Evolutionary conservation across 1,140 invertebrate genomes (phyloP).

Genomic region (Linepithema humile): DNA sequence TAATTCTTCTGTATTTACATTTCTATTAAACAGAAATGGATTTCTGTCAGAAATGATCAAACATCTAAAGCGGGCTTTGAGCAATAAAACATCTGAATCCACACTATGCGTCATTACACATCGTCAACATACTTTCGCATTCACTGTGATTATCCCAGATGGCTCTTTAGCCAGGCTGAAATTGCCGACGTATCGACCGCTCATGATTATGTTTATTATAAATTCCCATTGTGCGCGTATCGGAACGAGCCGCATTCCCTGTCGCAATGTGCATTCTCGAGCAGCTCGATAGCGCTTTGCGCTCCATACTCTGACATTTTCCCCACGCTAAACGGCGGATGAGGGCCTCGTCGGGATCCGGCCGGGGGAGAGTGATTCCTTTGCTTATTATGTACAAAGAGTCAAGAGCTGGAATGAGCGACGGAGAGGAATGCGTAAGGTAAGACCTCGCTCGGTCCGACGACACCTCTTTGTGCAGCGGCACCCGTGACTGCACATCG

Average conservation of each 20-base stretch:
- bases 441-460: constrained; percentile 16
- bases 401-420: constrained; percentile 11
- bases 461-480: constrained; percentile 51
- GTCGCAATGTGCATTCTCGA: constrained; percentile 40
- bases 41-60: too few species aligned
- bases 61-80: too few species aligned
- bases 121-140: neutral
- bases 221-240: constrained; percentile 49
- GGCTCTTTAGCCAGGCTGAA: neutral
- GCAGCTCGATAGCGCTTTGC: neutral
- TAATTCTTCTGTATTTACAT: too few species aligned
- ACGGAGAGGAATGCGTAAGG: neutral
- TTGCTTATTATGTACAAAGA: constrained; percentile 68
- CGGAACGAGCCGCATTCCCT: constrained; percentile 19
- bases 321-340: neutral
- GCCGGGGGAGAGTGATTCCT: constrained; percentile 44
- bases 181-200: neutral
- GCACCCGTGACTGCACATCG: constrained; percentile 11
- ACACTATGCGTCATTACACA: neutral
- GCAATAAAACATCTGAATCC: neutral
- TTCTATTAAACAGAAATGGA: too few species aligned
- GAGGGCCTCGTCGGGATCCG: neutral
- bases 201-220: constrained; percentile 51
- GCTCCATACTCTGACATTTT: constrained; percentile 35
- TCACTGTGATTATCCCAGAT: neutral